Conservation (phyloP, 2,797 vertebrate species). For the Aselliscus stoliczkanus region DNA sequence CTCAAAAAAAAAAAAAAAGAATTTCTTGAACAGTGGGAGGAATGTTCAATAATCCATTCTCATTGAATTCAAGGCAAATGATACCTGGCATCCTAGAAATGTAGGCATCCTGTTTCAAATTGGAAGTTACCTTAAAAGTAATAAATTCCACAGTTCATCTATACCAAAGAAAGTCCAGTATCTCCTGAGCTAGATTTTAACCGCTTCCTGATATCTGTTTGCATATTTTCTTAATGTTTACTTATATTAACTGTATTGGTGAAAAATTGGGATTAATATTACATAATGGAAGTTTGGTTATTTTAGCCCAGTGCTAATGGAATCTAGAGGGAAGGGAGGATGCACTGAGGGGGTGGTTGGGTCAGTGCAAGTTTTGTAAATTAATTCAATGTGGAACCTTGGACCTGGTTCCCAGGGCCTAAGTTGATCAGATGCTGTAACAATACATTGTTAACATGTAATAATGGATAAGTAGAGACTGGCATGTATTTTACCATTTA, state of each 20-base stretch:
- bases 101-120: neutral
- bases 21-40: neutral
- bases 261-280: conserved; percentile 14
- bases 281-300: neutral
- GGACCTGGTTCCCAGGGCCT: neutral
- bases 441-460: neutral
- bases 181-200: neutral
- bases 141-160: neutral
- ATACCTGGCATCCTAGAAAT: neutral
- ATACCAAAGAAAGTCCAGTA: neutral
- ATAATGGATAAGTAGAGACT: conserved; percentile 2
- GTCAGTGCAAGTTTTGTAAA: conserved; percentile 30
- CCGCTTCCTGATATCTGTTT: neutral
- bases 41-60: neutral
- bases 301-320: neutral
- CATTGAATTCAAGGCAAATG: neutral
- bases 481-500: neutral
- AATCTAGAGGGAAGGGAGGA: neutral
- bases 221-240: conserved; percentile 1
- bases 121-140: neutral
- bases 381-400: conserved; percentile 37
- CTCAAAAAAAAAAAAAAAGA: too few species aligned
- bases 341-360: neutral
- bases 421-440: conserved; percentile 20
- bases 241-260: conserved; percentile 6